These are phyloP conservation scores for Pangasianodon gigas DNA, from an alignment of 2,113 vertebrate genomes.

Conservation along the genomic window DNA sequence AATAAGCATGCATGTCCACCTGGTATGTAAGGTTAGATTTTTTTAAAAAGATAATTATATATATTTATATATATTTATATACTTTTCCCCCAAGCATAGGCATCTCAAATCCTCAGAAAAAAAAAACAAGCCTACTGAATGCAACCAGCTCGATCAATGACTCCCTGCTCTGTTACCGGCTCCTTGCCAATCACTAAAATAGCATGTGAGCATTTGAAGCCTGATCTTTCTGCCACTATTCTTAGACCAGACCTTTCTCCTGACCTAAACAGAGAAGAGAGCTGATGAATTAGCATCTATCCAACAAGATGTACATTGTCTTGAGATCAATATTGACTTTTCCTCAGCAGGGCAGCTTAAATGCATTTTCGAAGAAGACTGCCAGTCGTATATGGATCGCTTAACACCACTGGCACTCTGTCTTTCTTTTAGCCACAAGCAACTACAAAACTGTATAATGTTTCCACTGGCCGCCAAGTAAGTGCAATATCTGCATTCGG, in stretches of 20 bases:
- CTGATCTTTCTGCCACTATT: conserved; percentile 47
- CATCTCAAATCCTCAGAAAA: conserved; percentile 14
- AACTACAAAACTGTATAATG: conserved; percentile 4
- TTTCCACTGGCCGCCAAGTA: background rate
- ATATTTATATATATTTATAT: too few relatives aligned
- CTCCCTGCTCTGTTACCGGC: conserved; percentile 43
- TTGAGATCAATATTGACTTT: conserved; percentile 53
- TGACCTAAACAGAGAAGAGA: conserved; percentile 42
- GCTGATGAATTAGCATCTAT: conserved; percentile 50
- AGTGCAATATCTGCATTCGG: conserved; percentile 3
- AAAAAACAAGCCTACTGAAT: conserved; percentile 42
- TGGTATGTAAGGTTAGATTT: background rate
- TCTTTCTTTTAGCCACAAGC: conserved; percentile 22
- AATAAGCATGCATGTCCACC: background rate
- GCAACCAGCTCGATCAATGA: conserved; percentile 31
- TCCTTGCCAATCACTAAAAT: conserved; percentile 55
- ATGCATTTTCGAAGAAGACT: conserved; percentile 37
- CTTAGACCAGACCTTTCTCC: conserved; percentile 42
- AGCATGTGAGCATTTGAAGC: conserved; percentile 49
- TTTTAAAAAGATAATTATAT: background rate
- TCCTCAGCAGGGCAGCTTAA: conserved; percentile 38
- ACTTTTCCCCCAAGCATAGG: background rate
- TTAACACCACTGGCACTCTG: conserved; percentile 30
- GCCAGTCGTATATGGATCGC: conserved; percentile 32
- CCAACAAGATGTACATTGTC: conserved; percentile 47